Evolutionary conservation across 2,797 vertebrate species (phyloP).

Genomic region (Melanotaenia parkinsoni): DNA sequence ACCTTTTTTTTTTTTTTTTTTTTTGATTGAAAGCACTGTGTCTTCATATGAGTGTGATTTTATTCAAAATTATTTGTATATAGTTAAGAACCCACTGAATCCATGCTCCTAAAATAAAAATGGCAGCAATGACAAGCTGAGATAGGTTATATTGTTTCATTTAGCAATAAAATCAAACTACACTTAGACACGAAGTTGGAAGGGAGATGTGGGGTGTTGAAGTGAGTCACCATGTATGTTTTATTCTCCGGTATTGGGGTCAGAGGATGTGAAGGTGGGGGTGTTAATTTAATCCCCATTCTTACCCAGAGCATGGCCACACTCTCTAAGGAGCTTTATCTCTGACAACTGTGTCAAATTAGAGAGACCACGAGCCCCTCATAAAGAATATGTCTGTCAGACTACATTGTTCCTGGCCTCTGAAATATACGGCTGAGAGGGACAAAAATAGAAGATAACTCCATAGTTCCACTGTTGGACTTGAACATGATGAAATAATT

Average conservation of each 20-base stretch:
- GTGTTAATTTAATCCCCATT: constrained; percentile 86
- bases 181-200: constrained; percentile 66
- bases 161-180: constrained; percentile 51
- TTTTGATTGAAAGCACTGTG: constrained; percentile 43
- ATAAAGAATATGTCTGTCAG: constrained; percentile 87
- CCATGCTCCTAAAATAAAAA: constrained; percentile 17
- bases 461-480: constrained; percentile 78
- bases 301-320: constrained; percentile 85
- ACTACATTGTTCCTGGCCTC: constrained; percentile 82
- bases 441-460: constrained; percentile 85
- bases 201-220: constrained; percentile 64
- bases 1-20: constrained; percentile 4
- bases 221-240: constrained; percentile 82
- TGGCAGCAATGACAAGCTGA: constrained; percentile 4
- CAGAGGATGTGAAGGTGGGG: constrained; percentile 84
- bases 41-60: constrained; percentile 28
- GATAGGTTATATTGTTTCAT: constrained; percentile 42
- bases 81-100: constrained; percentile 10
- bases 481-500: constrained; percentile 83
- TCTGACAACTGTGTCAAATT: constrained; percentile 87
- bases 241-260: constrained; percentile 83
- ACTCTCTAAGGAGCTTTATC: constrained; percentile 86
- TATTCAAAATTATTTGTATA: constrained; percentile 24
- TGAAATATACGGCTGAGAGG: constrained; percentile 80
- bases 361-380: constrained; percentile 84